Evolutionary conservation across 2,797 vertebrate genomes (phyloP), one percentile per base, ranked within the genome.

Genomic region (Nannoperca australis): DNA sequence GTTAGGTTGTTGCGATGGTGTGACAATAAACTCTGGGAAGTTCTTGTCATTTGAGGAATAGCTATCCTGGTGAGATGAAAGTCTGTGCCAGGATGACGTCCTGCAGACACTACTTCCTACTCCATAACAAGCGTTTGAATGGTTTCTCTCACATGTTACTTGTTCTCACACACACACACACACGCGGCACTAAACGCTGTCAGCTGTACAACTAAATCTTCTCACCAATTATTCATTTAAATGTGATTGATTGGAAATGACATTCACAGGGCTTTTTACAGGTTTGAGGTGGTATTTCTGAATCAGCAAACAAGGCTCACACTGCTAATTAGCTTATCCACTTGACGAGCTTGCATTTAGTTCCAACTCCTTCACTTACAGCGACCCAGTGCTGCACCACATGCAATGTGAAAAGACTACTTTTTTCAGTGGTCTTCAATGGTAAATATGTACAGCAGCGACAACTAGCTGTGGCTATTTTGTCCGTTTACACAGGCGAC

Each of bases 281-380:
- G n/a, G 47, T 22, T 65, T 58, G 38, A 70, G 9, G 10, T 70
- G 30, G 10, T 44, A 14, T 63, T 69, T 76, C 42, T 76, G 20
- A 72, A 71, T 82, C 36, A 59, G 17, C 49, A 40, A 70, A 55
- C 42, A 11, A 49, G 40, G 5, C 59, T 44, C 42, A 14, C 58
- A 30, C 63, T 18, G 79, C 47, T 82, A 84, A 84, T 84, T 67
- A 85, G 70, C 59, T 78, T 44, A 73, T 81, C 58, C 75, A 60
- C 70, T 83, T 73, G 63, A 72, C 62, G 47, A 77, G 74, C 55
- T 64, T 70, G 50, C 53, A 13, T 81, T 81, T 72, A 54, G 49
- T 62, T 73, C 45, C 68, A 59, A 69, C 74, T 22, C 18, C 56
- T 78, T 64, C 60, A 5, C 49, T 71, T 47, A 54, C 45, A 13